Conservation (phyloP, 2,797 vertebrate species). For the Craterocephalus amniculus region DNA sequence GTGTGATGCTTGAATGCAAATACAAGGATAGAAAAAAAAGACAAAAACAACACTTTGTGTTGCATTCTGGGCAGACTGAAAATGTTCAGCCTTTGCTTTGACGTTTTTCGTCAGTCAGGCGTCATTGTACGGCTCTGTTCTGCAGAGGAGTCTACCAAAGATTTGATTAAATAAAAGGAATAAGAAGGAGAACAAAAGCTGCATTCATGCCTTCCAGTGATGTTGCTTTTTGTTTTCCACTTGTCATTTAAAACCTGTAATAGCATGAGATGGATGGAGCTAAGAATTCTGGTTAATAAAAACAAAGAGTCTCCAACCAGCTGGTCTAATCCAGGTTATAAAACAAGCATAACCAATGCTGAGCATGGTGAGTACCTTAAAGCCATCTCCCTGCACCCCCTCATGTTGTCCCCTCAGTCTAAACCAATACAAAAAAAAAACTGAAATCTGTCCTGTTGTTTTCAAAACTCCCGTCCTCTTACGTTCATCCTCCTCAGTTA, state of each 20-base stretch:
- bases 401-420: slow-evolving; percentile 36
- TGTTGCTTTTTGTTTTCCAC: slow-evolving; percentile 26
- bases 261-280: slow-evolving; percentile 33
- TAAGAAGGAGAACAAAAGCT: slow-evolving; percentile 17
- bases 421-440: slow-evolving; percentile 45
- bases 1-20: slow-evolving; percentile 26
- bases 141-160: slow-evolving; percentile 51
- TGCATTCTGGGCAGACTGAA: slow-evolving; percentile 41
- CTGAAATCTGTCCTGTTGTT: slow-evolving; percentile 50
- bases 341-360: slow-evolving; percentile 42
- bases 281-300: neutral
- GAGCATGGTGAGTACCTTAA: slow-evolving; percentile 24
- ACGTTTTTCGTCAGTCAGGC: slow-evolving; percentile 14
- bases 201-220: slow-evolving; percentile 38
- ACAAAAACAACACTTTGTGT: slow-evolving; percentile 15
- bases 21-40: neutral
- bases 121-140: slow-evolving; percentile 23
- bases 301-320: slow-evolving; percentile 23
- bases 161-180: slow-evolving; percentile 19
- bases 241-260: slow-evolving; percentile 37
- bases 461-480: slow-evolving; percentile 52
- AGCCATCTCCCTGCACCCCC: slow-evolving; percentile 29
- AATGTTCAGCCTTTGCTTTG: slow-evolving; percentile 33
- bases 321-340: slow-evolving; percentile 40
- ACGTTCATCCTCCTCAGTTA: slow-evolving; percentile 58